Conservation (phyloP, 2,888 invertebrate species). For the Drosophila prostipennis region DNA sequence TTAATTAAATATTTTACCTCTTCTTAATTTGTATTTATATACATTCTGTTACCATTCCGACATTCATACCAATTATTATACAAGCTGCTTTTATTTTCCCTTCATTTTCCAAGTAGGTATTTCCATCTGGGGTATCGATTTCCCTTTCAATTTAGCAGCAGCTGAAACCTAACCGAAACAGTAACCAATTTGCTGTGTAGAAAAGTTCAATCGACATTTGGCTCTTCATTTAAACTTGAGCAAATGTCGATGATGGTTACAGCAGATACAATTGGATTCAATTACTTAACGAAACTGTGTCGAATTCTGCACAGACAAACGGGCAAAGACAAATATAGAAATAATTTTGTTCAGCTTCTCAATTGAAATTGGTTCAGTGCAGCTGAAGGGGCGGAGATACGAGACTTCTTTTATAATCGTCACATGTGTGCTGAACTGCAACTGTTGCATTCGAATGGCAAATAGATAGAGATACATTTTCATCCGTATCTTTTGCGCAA, state of each 20-base stretch:
- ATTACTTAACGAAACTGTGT: slow-evolving; percentile 62
- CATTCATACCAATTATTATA: neutral
- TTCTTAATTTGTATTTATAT: neutral
- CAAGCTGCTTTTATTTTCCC: neutral
- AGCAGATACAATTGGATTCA: slow-evolving; percentile 64
- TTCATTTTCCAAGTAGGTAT: neutral
- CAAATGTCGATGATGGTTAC: slow-evolving; percentile 36
- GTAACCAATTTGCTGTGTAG: slow-evolving; percentile 1
- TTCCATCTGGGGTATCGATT: neutral
- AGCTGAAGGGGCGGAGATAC: neutral
- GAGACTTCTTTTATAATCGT: slow-evolving; percentile 37
- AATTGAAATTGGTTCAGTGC: slow-evolving; percentile 25
- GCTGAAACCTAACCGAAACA: slow-evolving; percentile 3
- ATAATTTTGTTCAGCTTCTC: slow-evolving; percentile 22
- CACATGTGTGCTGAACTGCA: slow-evolving; percentile 37
- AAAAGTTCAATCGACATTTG: slow-evolving; percentile 25
- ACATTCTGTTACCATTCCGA: too few relatives aligned
- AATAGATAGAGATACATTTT: slow-evolving; percentile 39
- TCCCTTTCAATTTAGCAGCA: neutral
- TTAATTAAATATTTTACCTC: too few relatives aligned
- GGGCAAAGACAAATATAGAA: slow-evolving; percentile 50
- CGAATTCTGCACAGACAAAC: slow-evolving; percentile 41
- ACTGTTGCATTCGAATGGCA: slow-evolving; percentile 26
- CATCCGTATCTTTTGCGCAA: slow-evolving; percentile 37
- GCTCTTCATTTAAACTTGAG: slow-evolving; percentile 22